Percentiles rank a stretch among this genome's conserved stretches.
These are phyloP conservation scores for Pterois miles DNA, from an alignment of 2,797 vertebrate species.

Conservation along the genomic window DNA sequence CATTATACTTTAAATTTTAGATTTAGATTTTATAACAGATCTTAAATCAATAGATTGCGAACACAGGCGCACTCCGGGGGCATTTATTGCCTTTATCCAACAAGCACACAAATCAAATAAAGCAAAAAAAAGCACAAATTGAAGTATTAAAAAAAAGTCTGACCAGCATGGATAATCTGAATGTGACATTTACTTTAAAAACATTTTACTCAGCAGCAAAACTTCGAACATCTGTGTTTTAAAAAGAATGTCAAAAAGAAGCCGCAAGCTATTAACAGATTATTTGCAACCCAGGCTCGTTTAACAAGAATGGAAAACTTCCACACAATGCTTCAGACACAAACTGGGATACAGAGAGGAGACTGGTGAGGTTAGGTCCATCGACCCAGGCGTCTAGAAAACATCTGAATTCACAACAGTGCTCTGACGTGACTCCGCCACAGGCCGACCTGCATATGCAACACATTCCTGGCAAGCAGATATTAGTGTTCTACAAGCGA, in stretches of 20 bases:
- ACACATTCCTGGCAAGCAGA: not conserved
- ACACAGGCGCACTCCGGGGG: slow-evolving; percentile 50
- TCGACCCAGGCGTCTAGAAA: slow-evolving; percentile 22
- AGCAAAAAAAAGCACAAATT: not conserved
- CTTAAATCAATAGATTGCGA: not conserved
- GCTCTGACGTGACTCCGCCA: slow-evolving; percentile 11
- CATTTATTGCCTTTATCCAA: slow-evolving; percentile 37
- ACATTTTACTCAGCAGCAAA: slow-evolving; percentile 30
- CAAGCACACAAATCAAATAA: slow-evolving; percentile 31
- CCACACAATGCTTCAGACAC: slow-evolving; percentile 3
- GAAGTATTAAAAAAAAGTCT: slow-evolving; percentile 30
- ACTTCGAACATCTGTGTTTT: not conserved
- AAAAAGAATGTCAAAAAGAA: slow-evolving; percentile 22
- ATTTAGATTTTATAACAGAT: slow-evolving; percentile 52
- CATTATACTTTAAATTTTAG: slow-evolving; percentile 8
- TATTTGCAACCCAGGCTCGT: slow-evolving; percentile 11
- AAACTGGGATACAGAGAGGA: slow-evolving; percentile 15
- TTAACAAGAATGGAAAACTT: not conserved
- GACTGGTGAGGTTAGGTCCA: slow-evolving; percentile 35
- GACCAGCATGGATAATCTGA: slow-evolving; percentile 5
- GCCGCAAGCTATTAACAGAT: slow-evolving; percentile 39
- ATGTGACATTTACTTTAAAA: slow-evolving; percentile 63
- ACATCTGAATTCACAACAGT: slow-evolving; percentile 42
- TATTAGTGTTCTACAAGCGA: slow-evolving; percentile 16
- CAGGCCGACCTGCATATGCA: not conserved